Evolutionary conservation across 2,797 vertebrate genomes (phyloP), one percentile per base, ranked within the genome.

Genomic region (Gymnoscopelus braueri): DNA sequence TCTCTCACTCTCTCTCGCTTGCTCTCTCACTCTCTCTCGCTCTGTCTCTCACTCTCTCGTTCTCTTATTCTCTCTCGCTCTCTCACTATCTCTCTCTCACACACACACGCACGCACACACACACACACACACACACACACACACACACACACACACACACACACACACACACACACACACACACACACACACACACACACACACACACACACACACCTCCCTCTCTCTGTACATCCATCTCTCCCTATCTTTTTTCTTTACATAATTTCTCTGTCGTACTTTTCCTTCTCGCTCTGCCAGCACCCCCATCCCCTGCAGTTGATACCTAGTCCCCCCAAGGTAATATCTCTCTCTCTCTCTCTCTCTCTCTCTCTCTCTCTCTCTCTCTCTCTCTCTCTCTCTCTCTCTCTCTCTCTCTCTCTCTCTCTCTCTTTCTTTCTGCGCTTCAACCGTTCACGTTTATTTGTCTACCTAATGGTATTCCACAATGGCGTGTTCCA

Each of bases 391-490:
- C 51, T 53, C 51, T 53, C 51, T 15, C 12, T 15, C 48, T 49
- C 48, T 49, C 19, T 47, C 19, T 24, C 19, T 49, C 60, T 49
- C 5, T 48, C 44, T 62, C 47, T 19, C 14, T 44, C 15, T 60
- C 9, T 8, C 59, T 23, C 59, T 44, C 35, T 60, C 58, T 5
- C 58, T 4, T n/a, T 60, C 58, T 47, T 14, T 48, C 15, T 24
- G 7, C 4, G 2, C n/a, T 15, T 26, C 19, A 32, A 39, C 14
- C 32, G 11, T 12, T 51, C 15, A 13, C 2, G 5, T 77, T 68
- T 14, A 73, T 72, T 74, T 82, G 66, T 23, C 6, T 44, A 5
- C 59, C 15, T 72, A 73, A 82, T 72, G 57, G 12, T 78, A 70
- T 67, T 69, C 49, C 48, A 51, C 61, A n/a, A 39, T 57, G 54